Evolutionary conservation across 2,797 vertebrate species (phyloP).

Genomic region (Typhlichthys eigenmanni): DNA sequence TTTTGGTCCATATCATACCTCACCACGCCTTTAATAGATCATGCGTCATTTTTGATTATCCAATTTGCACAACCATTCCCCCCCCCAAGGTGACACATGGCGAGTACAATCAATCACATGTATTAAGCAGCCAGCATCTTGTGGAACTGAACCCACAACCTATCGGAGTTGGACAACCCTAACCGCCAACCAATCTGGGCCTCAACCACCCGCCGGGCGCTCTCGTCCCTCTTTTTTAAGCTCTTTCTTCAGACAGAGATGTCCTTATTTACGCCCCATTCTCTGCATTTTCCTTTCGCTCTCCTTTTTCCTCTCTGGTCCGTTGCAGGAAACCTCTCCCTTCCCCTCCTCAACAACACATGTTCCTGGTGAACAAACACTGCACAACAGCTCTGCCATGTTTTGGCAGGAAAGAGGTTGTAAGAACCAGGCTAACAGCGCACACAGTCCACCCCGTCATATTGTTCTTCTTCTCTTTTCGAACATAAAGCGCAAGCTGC

Average conservation of each 20-base stretch:
- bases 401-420: neutral
- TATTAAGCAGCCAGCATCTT: no score
- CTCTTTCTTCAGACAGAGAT: no score
- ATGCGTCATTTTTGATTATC: no score
- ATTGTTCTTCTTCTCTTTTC: neutral
- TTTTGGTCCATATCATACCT: no score
- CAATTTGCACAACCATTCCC: no score
- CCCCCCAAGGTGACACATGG: no score
- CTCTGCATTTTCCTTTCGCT: slow-evolving; percentile 4
- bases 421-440: neutral
- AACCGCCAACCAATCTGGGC: no score
- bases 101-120: no score
- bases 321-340: slow-evolving; percentile 74
- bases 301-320: neutral
- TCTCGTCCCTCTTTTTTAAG: neutral
- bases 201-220: neutral
- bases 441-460: neutral
- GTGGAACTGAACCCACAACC: no score
- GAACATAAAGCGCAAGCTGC: neutral
- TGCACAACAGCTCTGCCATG: neutral
- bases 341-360: slow-evolving; percentile 60
- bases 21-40: neutral
- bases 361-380: slow-evolving; percentile 42
- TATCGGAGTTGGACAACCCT: no score
- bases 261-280: neutral